Base-by-base conservation (phyloP, 2,797 vertebrate species). In the Gymnocypris eckloni region DNA sequence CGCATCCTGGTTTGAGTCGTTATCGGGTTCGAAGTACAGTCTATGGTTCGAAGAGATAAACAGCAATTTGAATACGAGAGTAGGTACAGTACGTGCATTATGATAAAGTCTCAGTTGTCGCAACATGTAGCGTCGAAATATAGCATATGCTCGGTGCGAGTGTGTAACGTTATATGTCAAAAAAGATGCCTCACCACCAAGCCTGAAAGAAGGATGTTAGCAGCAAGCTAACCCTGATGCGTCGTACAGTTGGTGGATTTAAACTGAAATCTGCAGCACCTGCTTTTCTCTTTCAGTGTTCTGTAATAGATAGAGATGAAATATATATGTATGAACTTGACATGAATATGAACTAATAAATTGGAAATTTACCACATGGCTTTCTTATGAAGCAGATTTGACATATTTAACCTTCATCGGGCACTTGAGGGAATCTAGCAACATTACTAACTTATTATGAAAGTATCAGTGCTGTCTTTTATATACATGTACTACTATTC, bases 171-270 rank as follows among this genome's bases (percentile, higher is more conserved):
- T 28, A 18, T 11, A 73, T 73, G 15, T 2, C 8, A 71, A 71
- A 71, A 73, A 73, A 33, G 13, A 22, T 67, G 22, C 15, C 7
- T 22, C 43, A 37, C 28, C 16, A 18, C 33, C 15, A 54, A 86
- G 16, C 48, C 28, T 41, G 45, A 79, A 41, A 77, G 75, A 61
- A 61, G 67, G 56, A 11, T 56, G 70, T 86, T 86, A 86, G 84
- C 84, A 39, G 25, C 16, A 52, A 66, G 84, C 84, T 86, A 86
- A 81, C 56, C 22, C n/a, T 37, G 54, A 75, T 33, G 11, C 69
- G 16, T 5, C 69, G 37, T 61, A 50, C 6, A 67, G 20, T 8
- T 11, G 25, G 25, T 50, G 45, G 39, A 45, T 64, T 64, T 28
- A 20, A 64, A 18, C 9, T 39, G 16, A 69, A 7, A 28, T 64